Evolutionary conservation across 2,113 vertebrate species (phyloP), one percentile per base, ranked within the genome.

Genomic region (Ptyas mucosa): DNA sequence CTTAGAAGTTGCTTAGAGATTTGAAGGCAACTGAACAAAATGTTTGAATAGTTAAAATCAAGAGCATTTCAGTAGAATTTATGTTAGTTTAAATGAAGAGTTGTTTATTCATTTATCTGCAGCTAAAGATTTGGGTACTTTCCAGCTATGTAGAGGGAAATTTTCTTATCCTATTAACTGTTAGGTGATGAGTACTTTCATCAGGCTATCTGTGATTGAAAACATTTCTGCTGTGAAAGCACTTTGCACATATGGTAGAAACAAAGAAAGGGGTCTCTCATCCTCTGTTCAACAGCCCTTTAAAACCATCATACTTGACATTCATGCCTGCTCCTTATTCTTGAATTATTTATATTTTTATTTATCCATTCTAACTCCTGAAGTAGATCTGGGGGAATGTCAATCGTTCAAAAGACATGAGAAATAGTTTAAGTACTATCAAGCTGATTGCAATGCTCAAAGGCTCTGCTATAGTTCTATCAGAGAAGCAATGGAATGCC

Each of bases 101-200:
- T 51, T 87, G 9, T 23, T 61, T 69, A 53, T 20, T 58, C 20
- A 88, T 92, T n/a, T 88, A 34, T 51, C 21, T 92, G n/a, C 43
- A 89, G 53, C 57, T n/a, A 92, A 89, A 85, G 34, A 43, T 81
- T 81, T 58, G 46, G 29, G 11, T 54, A 24, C 39, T 9, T 26
- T 57, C 64, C 75, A 58, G 54, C 43, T 89, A 75, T 58, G 43
- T 20, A 92, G 53, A 89, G 26, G 87, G 69, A 55, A 92, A 85
- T 85, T 92, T 92, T 92, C 92, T 92, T 54, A 89, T 43, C 8
- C 11, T 92, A 89, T 53, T 57, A 43, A 64, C 55, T 92, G 91
- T 89, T 69, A 92, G 64, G 52, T 18, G 11, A 52, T 12, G 10
- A 12, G 34, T 89, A 75, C 39, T 57, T 92, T 57, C 81, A 88